Evolutionary conservation across 2,797 vertebrate genomes (phyloP).

Genomic region (Moxostoma hubbsi): DNA sequence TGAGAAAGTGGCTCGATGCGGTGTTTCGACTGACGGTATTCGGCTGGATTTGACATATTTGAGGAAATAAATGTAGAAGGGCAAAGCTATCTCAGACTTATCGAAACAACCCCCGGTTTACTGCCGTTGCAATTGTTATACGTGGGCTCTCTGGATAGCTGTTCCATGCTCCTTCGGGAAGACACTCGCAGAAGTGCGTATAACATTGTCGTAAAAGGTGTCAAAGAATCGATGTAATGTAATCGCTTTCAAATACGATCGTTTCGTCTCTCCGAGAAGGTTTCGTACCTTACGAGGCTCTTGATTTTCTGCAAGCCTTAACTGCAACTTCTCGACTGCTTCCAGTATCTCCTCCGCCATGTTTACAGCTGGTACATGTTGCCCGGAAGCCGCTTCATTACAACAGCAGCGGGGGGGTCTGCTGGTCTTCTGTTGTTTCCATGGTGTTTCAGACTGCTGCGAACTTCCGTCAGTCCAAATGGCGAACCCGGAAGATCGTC

Average conservation of each 20-base stretch:
- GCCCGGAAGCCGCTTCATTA: conserved; percentile 80
- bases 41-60: neutral
- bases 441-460: conserved; percentile 1
- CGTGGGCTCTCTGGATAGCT: conserved; percentile 6
- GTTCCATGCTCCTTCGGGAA: neutral
- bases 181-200: neutral
- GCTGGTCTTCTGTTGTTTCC: neutral
- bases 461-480: conserved; percentile 51
- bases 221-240: neutral
- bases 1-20: neutral
- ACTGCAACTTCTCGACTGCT: conserved; percentile 94
- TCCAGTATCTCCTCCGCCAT: conserved; percentile 94
- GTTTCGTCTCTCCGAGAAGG: neutral
- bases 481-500: conserved; percentile 67
- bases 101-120: neutral
- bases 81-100: neutral
- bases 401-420: conserved; percentile 9
- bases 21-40: neutral
- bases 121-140: conserved; percentile 4
- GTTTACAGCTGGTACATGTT: conserved; percentile 86
- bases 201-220: neutral
- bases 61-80: neutral
- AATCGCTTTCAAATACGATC: neutral
- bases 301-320: conserved; percentile 84
- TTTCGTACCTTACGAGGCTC: conserved; percentile 86